Percentiles rank a stretch among this genome's conserved stretches.
Conservation (phyloP, 2,888 invertebrate species). For the Sphaerophoria taeniata region DNA sequence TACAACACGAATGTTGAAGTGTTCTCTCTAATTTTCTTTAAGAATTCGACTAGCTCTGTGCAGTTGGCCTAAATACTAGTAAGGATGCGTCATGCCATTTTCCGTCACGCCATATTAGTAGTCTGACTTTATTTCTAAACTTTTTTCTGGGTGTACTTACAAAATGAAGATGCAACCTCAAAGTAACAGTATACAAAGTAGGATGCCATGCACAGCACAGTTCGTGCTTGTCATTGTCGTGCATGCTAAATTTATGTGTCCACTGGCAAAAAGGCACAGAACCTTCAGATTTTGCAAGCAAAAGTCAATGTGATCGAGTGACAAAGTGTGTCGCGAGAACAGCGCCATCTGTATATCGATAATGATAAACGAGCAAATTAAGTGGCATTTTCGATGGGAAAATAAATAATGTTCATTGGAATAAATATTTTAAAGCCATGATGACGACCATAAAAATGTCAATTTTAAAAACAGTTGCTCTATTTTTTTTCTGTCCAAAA, state of each 20-base stretch:
- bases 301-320: background rate
- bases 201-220: conserved; percentile 29
- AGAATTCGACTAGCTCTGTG: too few relatives aligned
- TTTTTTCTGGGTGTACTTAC: too few relatives aligned
- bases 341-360: conserved; percentile 6
- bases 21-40: too few relatives aligned
- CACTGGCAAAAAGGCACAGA: background rate
- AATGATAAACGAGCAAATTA: background rate
- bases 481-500: too few relatives aligned
- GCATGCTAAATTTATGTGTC: conserved; percentile 44
- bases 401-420: background rate
- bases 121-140: too few relatives aligned
- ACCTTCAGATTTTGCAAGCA: background rate
- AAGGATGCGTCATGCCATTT: too few relatives aligned
- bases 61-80: too few relatives aligned
- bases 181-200: conserved; percentile 7
- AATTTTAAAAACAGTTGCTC: background rate
- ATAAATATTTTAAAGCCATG: background rate
- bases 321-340: background rate
- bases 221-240: background rate
- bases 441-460: background rate
- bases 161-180: too few relatives aligned
- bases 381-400: background rate
- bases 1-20: too few relatives aligned
- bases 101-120: too few relatives aligned